Evolutionary conservation across 2,113 vertebrate genomes (phyloP).

Genomic region (Gulo gulo): DNA sequence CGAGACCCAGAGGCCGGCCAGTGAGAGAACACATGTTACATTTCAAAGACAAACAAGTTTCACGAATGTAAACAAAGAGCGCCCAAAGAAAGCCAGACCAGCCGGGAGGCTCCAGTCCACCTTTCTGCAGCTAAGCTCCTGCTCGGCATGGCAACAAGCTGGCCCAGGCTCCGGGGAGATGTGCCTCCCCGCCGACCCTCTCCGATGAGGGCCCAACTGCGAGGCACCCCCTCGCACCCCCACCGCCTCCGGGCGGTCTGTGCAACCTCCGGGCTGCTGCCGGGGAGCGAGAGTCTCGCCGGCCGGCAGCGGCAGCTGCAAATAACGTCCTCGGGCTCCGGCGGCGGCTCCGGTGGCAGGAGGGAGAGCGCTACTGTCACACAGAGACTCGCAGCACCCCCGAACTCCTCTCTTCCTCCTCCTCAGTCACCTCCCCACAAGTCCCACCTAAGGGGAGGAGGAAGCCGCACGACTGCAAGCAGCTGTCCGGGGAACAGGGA

Average conservation of each 20-base stretch:
- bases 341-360: slow-evolving; percentile 50
- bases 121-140: background rate
- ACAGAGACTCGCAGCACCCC: background rate
- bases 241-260: slow-evolving; percentile 5
- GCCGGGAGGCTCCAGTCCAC: background rate
- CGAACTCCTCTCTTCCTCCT: slow-evolving; percentile 50
- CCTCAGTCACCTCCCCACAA: slow-evolving; percentile 58
- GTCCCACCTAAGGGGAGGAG: slow-evolving; percentile 64
- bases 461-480: background rate
- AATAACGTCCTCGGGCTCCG: slow-evolving; percentile 75
- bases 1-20: background rate
- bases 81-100: slow-evolving; percentile 69
- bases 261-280: background rate
- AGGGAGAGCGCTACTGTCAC: slow-evolving; percentile 51
- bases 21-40: slow-evolving; percentile 42
- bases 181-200: background rate
- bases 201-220: background rate
- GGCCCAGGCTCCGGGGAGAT: background rate
- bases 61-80: slow-evolving; percentile 72
- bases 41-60: slow-evolving; percentile 73
- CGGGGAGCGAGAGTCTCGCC: slow-evolving; percentile 7
- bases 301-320: slow-evolving; percentile 7
- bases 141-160: background rate
- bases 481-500: background rate
- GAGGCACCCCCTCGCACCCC: slow-evolving; percentile 70